Base-by-base conservation (phyloP, 2,113 vertebrate genomes). In the Dromaius novaehollandiae region DNA sequence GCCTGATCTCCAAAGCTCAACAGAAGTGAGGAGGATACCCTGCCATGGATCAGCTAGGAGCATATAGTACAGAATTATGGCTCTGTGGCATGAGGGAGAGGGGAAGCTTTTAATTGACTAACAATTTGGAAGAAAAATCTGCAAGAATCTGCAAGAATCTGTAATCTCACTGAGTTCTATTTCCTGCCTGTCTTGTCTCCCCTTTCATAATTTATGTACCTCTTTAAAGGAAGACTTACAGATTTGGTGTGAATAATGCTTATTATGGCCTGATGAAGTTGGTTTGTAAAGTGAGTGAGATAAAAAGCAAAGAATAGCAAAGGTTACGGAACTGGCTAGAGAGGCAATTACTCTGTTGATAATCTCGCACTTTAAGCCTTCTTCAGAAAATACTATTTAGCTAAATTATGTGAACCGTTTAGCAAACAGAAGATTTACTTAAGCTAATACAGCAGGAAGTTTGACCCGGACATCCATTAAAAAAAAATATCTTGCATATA, bases 231-330 rank as follows among this genome's bases (percentile, higher is more conserved):
- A 84, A 73, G 83, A 63, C 77, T 96, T 68, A 42, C 17, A 87
- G 86, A 44, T 48, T 90, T 38, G 80, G 28, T 85, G 75, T 89
- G 61, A 90, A 60, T 64, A 79, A 76, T 0, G 0, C 56, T 90
- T 90, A 79, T 76, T 92, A 70, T 34, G 74, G 89, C 77, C 91
- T 93, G 86, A 94, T 93, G 74, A 96, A 92, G 87, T 82, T 96
- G 74, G 65, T 96, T 90, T 89, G 60, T 76, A 91, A 95, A 87
- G 82, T 22, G n/a, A 87, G 82, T 22, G n/a, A 86, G 60, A 88
- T 46, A 30, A 95, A 93, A 94, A 90, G 63, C 7, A 86, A 17
- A 69, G 61, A 91, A 93, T 36, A 89, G 36, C 64, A 94, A 60
- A 95, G 28, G 38, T 89, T 90, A 71, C 19, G 48, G 76, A 89